Evolutionary conservation across 2,113 vertebrate genomes (phyloP).

Genomic region (Edolisoma coerulescens): DNA sequence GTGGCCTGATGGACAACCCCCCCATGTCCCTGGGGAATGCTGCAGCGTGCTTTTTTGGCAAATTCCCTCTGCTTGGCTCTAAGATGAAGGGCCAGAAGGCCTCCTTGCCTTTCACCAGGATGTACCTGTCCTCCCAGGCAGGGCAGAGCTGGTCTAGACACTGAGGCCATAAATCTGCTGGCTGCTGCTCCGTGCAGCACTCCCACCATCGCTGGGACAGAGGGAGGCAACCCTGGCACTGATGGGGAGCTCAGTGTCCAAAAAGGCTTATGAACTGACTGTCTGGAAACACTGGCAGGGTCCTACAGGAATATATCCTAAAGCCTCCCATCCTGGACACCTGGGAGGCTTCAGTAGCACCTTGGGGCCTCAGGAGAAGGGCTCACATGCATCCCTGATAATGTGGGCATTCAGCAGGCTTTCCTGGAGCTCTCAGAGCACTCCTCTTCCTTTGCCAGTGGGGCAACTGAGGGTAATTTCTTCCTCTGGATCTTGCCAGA

Average conservation of each 20-base stretch:
- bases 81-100: background rate
- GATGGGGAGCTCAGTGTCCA: background rate
- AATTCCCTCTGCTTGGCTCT: background rate
- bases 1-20: background rate
- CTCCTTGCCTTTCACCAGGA: background rate
- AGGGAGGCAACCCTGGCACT: background rate
- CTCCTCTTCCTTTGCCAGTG: background rate
- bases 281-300: background rate
- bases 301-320: background rate
- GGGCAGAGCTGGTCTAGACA: background rate
- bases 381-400: fast-evolving
- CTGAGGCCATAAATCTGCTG: background rate
- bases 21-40: background rate
- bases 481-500: background rate
- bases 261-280: background rate
- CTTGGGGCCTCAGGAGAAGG: background rate
- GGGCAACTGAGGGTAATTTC: background rate
- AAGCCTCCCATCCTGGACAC: background rate
- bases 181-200: background rate
- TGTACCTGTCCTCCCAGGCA: slow-evolving; percentile 16
- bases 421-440: background rate
- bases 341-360: background rate
- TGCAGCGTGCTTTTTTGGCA: background rate
- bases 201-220: background rate
- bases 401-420: background rate